These are phyloP conservation scores for Diadumene lineata DNA, from an alignment of 92 coral and sea anemone species.

Conservation along the genomic window DNA sequence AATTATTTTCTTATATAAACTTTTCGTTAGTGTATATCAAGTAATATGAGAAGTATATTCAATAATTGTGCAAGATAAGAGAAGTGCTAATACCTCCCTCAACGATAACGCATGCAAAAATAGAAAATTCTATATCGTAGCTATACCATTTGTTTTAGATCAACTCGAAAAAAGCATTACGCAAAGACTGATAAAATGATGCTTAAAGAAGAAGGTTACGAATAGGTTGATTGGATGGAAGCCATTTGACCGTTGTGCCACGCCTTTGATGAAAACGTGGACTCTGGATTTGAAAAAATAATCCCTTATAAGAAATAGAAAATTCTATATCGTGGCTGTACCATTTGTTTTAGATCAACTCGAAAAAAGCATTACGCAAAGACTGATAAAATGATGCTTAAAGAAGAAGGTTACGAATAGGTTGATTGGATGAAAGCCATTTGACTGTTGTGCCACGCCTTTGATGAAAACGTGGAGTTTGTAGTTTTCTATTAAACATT, in stretches of 20 bases:
- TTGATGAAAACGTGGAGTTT: too few relatives aligned
- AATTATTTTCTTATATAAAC: slow-evolving; percentile 16
- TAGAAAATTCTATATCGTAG: neutral
- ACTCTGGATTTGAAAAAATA: too few relatives aligned
- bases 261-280: too few relatives aligned
- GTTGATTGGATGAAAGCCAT: slow-evolving; percentile 10
- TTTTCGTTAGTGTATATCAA: neutral
- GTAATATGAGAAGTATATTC: neutral
- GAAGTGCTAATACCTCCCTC: neutral
- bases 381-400: neutral
- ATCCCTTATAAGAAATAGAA: too few relatives aligned
- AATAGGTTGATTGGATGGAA: neutral
- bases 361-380: neutral
- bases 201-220: neutral
- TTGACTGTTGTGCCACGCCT: neutral
- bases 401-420: neutral
- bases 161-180: neutral
- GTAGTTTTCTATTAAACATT: too few relatives aligned
- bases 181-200: neutral
- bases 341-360: too few relatives aligned
- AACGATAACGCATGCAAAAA: too few relatives aligned
- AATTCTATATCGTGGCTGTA: neutral
- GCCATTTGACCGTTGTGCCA: slow-evolving; percentile 4
- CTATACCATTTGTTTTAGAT: too few relatives aligned
- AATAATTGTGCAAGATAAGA: slow-evolving; percentile 2